Evolutionary conservation across 2,888 invertebrate species (phyloP), one percentile per base, ranked within the genome.

Genomic region (Ganaspis brasiliensis): DNA sequence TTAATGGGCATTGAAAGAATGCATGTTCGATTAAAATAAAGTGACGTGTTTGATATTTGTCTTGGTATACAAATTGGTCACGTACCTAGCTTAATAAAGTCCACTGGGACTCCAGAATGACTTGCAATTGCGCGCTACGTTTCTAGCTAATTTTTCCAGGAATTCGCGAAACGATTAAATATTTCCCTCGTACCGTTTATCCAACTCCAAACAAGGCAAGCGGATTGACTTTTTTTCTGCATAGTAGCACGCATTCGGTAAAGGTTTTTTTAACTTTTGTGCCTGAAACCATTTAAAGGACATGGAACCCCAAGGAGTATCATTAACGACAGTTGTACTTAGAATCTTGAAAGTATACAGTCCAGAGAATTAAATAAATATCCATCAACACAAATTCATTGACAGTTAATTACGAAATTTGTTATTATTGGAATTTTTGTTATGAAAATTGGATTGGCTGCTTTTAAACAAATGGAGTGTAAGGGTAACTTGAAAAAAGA

Each of bases 11-110:
- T 24, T 0, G n/a, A 24, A 67, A 45, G 24, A 45, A 21, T 40
- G 21, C 63, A 14, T 67, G n/a, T 67, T 67, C n/a, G 14, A 24
- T 40, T 45, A 26, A 45, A 63, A 70, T 63, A 40, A 16, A 57
- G 19, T 55, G 12, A 74, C 63, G 45, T 74, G 26, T 63, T 49
- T 72, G 37, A 73, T 73, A 35, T 52, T 31, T 76, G 63, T 35
- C 37, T 61, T 45, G 45, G 55, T 55, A 74, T 40, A 70, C 76
- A 72, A 76, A 78, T 78, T 70, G 71, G 35, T 76, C 73, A 45
- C 70, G 59, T 55, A 56, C 72, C 77, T 70, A 67, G 76, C 71
- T 77, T 83, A 86, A 86, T 85, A 80, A 79, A 81, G 81, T 79
- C 83, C 81, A 35, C 49, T 76, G 83, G 81, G 84, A 85, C 77